Percentiles rank a stretch among this genome's conserved stretches.
phyloP scores from a whole-genome alignment of 92 coral and sea anemone genomes.

The Metridium senile region DNA sequence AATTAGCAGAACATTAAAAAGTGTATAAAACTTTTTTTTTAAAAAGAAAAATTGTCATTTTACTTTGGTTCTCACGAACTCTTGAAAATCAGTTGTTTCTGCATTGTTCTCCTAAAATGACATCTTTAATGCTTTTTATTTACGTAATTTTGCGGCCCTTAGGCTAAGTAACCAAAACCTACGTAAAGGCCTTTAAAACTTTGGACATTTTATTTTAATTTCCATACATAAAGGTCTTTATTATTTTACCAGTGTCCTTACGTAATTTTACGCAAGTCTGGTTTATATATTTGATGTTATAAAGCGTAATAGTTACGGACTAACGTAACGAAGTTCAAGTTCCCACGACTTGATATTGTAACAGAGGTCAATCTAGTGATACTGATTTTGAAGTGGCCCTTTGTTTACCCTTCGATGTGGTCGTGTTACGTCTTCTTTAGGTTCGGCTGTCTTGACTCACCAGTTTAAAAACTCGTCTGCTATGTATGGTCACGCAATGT shows the following conservation, averaged over 20 bases:
- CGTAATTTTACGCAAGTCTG: neutral
- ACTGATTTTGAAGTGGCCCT: neutral
- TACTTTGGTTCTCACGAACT: neutral
- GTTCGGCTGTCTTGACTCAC: neutral
- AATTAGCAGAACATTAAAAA: neutral
- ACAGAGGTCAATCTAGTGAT: neutral
- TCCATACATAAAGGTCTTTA: neutral
- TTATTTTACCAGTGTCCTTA: neutral
- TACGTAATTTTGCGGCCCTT: neutral
- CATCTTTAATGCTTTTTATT: neutral
- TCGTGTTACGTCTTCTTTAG: no score
- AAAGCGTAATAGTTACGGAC: neutral
- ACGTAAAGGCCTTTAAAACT: neutral
- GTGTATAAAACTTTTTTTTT: no score
- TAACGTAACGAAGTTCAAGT: neutral
- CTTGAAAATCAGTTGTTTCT: neutral
- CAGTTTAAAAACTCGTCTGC: neutral
- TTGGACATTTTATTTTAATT: neutral
- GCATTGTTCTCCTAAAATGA: neutral
- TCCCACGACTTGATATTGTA: conserved; percentile 1
- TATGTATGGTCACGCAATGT: neutral
- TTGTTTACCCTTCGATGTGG: neutral
- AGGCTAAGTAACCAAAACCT: neutral
- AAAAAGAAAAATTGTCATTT: neutral
- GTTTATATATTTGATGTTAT: neutral